Percentiles rank a stretch among this genome's conserved stretches.
phyloP scores from a whole-genome alignment of 2,888 invertebrate species.

The Agrotis segetum region DNA sequence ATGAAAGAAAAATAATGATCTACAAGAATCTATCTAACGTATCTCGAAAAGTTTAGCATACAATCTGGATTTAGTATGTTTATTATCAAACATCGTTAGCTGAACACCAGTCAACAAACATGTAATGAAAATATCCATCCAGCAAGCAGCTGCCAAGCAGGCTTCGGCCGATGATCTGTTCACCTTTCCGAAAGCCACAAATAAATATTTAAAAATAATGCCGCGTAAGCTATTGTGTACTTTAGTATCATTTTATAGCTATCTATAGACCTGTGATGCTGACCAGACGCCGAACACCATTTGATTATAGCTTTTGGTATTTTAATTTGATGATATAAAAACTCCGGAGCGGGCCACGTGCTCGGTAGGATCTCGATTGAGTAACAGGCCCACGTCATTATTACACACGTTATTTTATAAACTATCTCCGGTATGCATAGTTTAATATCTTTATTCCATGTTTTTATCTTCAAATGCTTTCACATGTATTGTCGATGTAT shows the following conservation, averaged over 20 bases:
- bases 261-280: conserved; percentile 69
- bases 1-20: too few relatives aligned
- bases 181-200: conserved; percentile 65
- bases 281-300: conserved; percentile 73
- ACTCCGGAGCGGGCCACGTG: conserved; percentile 55
- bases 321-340: conserved; percentile 79
- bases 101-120: conserved; percentile 16
- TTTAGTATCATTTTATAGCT: conserved; percentile 67
- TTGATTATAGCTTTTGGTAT: conserved; percentile 72
- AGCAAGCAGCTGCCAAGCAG: conserved; percentile 55
- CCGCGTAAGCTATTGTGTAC: conserved; percentile 69
- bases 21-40: too few relatives aligned
- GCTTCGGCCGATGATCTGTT: conserved; percentile 61
- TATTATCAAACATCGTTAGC: conserved; percentile 19
- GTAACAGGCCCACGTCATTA: conserved; percentile 62
- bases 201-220: conserved; percentile 67
- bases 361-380: conserved; percentile 54
- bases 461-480: conserved; percentile 55
- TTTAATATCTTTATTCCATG: conserved; percentile 40
- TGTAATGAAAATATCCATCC: conserved; percentile 57
- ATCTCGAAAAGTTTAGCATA: conserved; percentile 9
- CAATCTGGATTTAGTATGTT: conserved; percentile 7
- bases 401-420: conserved; percentile 58
- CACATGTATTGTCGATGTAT: conserved; percentile 29
- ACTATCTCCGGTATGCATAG: conserved; percentile 50